Base-by-base conservation (phyloP, 1,140 invertebrate genomes). In the Globodera ellingtonae region DNA sequence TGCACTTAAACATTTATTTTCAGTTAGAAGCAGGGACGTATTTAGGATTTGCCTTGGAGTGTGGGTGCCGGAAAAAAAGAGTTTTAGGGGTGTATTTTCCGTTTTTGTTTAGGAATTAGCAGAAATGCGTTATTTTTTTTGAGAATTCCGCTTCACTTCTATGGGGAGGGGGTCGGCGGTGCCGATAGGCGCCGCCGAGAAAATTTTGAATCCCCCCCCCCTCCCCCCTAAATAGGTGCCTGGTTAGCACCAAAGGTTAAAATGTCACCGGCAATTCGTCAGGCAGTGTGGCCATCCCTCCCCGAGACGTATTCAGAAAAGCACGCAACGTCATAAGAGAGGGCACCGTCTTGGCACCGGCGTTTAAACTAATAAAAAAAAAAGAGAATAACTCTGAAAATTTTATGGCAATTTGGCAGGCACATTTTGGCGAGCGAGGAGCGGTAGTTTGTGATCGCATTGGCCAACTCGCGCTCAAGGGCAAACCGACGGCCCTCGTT, bases 331-430 rank as follows among this genome's bases (percentile, higher is more conserved):
- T 78, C 56, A 86, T 77, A 56, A 86, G 67, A 44, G 67, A 71
- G 47, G 85, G 85, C 62, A 88, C 75, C 4, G 85, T 78, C 59
- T 81, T 79, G 59, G 86, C 84, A 21, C 85, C 85, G n/a, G 77
- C 79, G 6, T 84, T 77, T 9, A 86, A 47, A 6, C 84, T 86
- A n/a, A 66, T 87, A 82, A 76, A 21, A 10, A 82, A 76, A 21
- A 10, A 13, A 52, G 0, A 9, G 35, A 4, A 24, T 24, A 15
- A 6, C 0, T 47, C 21, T 6, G 9, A 76, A 75, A 70, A 72
- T 52, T 50, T 52, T 52, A 52, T 13, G 50, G 10, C 50, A 52
- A 52, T 52, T 35, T 52, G 10, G 50, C 50, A 52, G 48, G 65
- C 59, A 81, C 84, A 85, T 70, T 62, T 48, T 66, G 50, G 59